Evolutionary conservation across 2,797 vertebrate genomes (phyloP).

Genomic region (Alauda arvensis): DNA sequence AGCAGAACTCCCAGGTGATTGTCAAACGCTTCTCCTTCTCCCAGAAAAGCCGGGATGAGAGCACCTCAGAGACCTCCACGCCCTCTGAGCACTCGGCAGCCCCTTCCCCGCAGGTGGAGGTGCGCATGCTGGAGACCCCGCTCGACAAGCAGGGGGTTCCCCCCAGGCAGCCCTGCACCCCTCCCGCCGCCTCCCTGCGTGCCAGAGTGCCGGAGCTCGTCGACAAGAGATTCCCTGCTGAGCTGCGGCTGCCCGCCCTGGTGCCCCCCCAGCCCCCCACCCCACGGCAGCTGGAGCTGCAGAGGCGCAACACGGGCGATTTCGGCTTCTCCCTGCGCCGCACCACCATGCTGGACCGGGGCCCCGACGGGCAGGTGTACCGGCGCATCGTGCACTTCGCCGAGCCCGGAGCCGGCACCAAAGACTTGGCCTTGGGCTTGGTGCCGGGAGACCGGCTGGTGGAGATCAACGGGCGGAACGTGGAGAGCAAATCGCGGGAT

Average conservation of each 20-base stretch:
- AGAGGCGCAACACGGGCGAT: constrained; percentile 91
- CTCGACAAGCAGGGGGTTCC: constrained; percentile 70
- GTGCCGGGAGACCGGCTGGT: constrained; percentile 93
- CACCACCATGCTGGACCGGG: constrained; percentile 92
- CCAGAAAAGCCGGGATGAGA: constrained; percentile 91
- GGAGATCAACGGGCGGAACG: constrained; percentile 91
- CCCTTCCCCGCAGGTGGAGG: constrained; percentile 90
- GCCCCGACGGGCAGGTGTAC: constrained; percentile 85
- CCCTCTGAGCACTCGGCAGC: constrained; percentile 90
- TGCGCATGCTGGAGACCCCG: constrained; percentile 81
- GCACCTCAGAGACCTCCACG: constrained; percentile 88
- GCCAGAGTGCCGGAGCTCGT: constrained; percentile 81
- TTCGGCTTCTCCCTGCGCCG: constrained; percentile 94
- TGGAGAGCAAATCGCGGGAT: constrained; percentile 92
- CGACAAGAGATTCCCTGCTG: constrained; percentile 81
- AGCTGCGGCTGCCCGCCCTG: constrained; percentile 82
- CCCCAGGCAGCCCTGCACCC: constrained; percentile 20
- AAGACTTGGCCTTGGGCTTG: constrained; percentile 89
- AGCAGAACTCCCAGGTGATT: constrained; percentile 94
- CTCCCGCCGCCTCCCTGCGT: constrained; percentile 32
- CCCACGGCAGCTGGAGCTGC: constrained; percentile 86
- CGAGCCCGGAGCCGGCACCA: constrained; percentile 92
- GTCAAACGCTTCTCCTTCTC: constrained; percentile 97
- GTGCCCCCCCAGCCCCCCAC: constrained; percentile 77
- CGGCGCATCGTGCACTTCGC: constrained; percentile 92